Evolutionary conservation across 2,113 vertebrate genomes (phyloP).

Genomic region (Clarias batrachus): DNA sequence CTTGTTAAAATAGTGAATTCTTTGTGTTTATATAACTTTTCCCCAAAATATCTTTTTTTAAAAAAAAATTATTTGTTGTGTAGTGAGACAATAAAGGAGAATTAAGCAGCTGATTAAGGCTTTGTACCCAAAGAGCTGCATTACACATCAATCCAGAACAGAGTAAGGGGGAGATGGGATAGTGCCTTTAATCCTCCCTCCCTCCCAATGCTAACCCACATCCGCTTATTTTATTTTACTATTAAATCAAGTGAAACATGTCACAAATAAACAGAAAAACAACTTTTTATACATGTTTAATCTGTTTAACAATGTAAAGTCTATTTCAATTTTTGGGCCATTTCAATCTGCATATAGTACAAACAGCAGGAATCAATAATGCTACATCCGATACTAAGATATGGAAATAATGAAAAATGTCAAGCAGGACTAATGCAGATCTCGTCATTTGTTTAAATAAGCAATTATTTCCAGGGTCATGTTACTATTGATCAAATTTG

Average conservation of each 20-base stretch:
- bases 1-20: neutral
- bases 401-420: neutral
- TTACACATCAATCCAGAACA: conserved; percentile 74
- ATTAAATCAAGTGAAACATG: neutral
- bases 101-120: conserved; percentile 71
- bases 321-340: no score
- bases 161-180: conserved; percentile 61
- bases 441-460: neutral
- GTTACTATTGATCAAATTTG: neutral
- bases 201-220: conserved; percentile 32
- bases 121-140: conserved; percentile 72
- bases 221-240: neutral
- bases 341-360: neutral
- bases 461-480: neutral
- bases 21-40: conserved; percentile 58
- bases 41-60: conserved; percentile 45
- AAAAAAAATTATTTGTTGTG: conserved; percentile 50
- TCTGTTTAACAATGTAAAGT: no score
- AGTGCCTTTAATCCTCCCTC: conserved; percentile 66
- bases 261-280: neutral
- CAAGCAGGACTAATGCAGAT: neutral
- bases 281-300: neutral
- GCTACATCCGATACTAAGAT: neutral
- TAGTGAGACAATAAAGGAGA: conserved; percentile 64
- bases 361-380: neutral